phyloP scores from a whole-genome alignment of 2,797 vertebrate genomes.

The Antennarius maculatus region DNA sequence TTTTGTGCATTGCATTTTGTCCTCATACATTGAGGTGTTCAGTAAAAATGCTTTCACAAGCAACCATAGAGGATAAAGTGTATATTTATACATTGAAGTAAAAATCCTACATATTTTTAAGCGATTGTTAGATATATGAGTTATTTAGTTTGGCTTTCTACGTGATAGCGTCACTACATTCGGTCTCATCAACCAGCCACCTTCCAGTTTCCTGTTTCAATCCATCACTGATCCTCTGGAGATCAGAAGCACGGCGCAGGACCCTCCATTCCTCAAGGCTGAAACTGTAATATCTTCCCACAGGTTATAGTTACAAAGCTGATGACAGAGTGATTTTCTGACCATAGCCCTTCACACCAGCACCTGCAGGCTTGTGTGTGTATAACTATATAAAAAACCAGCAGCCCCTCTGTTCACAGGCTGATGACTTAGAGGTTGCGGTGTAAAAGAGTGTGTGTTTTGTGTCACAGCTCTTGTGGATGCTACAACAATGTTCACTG shows the following conservation, averaged over 20 bases:
- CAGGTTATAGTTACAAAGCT: conserved; percentile 57
- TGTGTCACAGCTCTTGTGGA: conserved; percentile 20
- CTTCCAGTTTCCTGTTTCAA: too few species aligned
- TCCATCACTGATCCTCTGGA: conserved; percentile 7
- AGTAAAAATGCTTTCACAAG: conserved; percentile 47
- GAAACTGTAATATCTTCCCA: conserved; percentile 45
- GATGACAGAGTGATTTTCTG: conserved; percentile 34
- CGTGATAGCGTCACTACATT: too few species aligned
- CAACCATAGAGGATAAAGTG: conserved; percentile 66
- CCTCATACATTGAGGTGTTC: conserved; percentile 29
- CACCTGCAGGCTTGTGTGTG: conserved; percentile 14
- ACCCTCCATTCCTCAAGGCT: conserved; percentile 41
- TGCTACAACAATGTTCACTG: not conserved
- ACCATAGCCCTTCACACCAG: conserved; percentile 25
- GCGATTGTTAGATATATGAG: too few species aligned
- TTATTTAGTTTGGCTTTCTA: too few species aligned
- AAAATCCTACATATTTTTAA: too few species aligned
- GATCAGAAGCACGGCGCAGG: conserved; percentile 43
- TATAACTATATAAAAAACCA: conserved; percentile 4
- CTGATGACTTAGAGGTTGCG: not conserved
- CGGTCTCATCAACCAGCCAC: too few species aligned
- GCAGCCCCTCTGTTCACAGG: not conserved
- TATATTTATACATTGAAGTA: conserved; percentile 54
- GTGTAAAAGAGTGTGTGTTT: conserved; percentile 15
- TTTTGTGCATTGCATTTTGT: conserved; percentile 31